A percentile compares a stretch with the other conserved stretches of the same genome.
Conservation (phyloP, 2,888 invertebrate species). For the Oscheius sp. region DNA sequence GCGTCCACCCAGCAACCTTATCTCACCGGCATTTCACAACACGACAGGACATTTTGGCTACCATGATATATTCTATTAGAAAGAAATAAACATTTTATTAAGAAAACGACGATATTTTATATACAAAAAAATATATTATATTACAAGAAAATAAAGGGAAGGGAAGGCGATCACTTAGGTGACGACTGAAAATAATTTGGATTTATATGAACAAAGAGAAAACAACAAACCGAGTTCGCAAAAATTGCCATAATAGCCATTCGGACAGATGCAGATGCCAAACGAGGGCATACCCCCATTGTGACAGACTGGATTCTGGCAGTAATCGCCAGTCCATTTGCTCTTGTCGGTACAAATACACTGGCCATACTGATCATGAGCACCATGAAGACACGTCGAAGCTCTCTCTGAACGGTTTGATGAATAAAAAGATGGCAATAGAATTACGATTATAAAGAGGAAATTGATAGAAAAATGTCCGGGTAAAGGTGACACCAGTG, state of each 20-base stretch:
- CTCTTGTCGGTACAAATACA: constrained; percentile 24
- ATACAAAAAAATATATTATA: too few relatives aligned
- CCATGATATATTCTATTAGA: too few relatives aligned
- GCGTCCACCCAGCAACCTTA: neutral
- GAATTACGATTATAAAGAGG: neutral
- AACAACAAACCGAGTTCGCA: constrained; percentile 41
- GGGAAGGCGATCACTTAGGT: too few relatives aligned
- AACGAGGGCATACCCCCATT: constrained; percentile 47
- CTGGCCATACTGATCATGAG: constrained; percentile 8
- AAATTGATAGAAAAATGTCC: constrained; percentile 48
- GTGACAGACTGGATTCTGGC: constrained; percentile 35
- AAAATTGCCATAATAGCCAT: constrained; percentile 50
- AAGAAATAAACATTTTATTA: too few relatives aligned
- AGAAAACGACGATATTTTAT: neutral
- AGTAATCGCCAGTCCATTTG: constrained; percentile 15
- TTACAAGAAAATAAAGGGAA: neutral
- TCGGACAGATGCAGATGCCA: constrained; percentile 51
- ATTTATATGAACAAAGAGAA: too few relatives aligned
- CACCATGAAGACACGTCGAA: constrained; percentile 23
- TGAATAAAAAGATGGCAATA: neutral
- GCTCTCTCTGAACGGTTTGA: constrained; percentile 3
- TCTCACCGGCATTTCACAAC: neutral
- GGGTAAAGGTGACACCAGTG: constrained; percentile 32
- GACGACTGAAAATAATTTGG: too few relatives aligned
- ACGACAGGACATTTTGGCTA: too few relatives aligned